Base-by-base conservation (phyloP, 2,113 vertebrate species). In the Loxodonta africana region DNA sequence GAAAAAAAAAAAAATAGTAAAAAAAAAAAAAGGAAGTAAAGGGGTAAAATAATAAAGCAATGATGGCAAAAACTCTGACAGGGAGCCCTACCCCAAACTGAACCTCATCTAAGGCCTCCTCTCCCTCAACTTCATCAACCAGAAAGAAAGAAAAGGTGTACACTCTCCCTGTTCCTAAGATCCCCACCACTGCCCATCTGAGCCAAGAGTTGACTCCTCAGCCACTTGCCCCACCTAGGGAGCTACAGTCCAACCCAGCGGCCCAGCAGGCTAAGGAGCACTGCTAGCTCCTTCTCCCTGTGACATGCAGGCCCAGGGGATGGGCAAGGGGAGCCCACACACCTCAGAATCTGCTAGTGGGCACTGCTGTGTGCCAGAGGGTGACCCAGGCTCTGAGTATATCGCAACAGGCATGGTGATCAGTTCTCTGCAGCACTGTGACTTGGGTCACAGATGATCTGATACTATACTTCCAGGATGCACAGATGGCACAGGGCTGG, bases 401-500 rank as follows among this genome's bases (percentile, higher is more conserved):
- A 90, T 26, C 10, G 11, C 62, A 46, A 25, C 1, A 15, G 44
- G 51, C 5, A 0, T 0, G 6, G 7, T 0, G 0, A 20, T 28
- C 74, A 11, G 25, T 46, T 15, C 12, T 46, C 11, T 4, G 44
- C 9, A 8, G 1, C 6, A 3, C 30, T 44, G 12, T 6, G 53
- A 53, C 1, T 12, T 1, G 1, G 37, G 30, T 21, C 67, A 25
- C 33, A 37, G 89, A 11, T 15, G 74, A 23, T 73, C 74, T 0
- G 0, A 67, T 7, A 14, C 33, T 1, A 15, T 9, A 8, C 46
- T 1, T 76, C 23, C 5, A 15, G 25, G 3, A 21, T 23, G n/a
- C 33, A 26, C 9, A 37, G 71, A 25, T 4, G 18, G n/a, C 53
- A 10, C 2, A 1, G 48, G 41, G 41, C 7, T 0, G 6, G 83